Conservation (phyloP, 2,113 vertebrate genomes). For the Leuciscus idus region DNA sequence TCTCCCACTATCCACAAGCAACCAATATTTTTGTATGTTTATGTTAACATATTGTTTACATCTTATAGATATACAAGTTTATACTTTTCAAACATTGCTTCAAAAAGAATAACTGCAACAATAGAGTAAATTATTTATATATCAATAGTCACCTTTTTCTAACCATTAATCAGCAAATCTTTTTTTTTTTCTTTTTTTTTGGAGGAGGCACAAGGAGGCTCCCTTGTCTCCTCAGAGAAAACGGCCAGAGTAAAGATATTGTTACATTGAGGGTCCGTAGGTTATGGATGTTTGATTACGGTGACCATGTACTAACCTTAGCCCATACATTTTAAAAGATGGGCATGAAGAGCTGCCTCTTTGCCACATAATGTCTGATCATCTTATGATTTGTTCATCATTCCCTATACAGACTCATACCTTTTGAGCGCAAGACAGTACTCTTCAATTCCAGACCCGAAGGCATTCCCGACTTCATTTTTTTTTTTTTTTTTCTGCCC, state of each 20-base stretch:
- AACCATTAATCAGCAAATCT: background rate
- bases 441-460: background rate
- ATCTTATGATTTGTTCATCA: constrained; percentile 21
- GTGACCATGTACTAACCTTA: background rate
- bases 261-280: constrained; percentile 1
- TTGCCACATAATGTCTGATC: background rate
- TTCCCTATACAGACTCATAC: constrained; percentile 2
- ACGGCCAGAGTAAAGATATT: background rate
- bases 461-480: background rate
- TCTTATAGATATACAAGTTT: background rate
- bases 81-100: background rate
- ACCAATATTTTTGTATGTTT: background rate
- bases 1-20: background rate
- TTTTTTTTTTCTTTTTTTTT: background rate
- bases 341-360: background rate
- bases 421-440: background rate
- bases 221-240: background rate
- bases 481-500: background rate
- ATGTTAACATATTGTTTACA: background rate
- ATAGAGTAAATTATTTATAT: background rate
- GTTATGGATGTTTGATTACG: constrained; percentile 25
- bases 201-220: background rate
- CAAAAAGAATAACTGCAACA: background rate
- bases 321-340: background rate
- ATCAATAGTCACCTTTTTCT: background rate